phyloP scores from a whole-genome alignment of 2,113 vertebrate species.

The Tenebrosternarchus preto region DNA sequence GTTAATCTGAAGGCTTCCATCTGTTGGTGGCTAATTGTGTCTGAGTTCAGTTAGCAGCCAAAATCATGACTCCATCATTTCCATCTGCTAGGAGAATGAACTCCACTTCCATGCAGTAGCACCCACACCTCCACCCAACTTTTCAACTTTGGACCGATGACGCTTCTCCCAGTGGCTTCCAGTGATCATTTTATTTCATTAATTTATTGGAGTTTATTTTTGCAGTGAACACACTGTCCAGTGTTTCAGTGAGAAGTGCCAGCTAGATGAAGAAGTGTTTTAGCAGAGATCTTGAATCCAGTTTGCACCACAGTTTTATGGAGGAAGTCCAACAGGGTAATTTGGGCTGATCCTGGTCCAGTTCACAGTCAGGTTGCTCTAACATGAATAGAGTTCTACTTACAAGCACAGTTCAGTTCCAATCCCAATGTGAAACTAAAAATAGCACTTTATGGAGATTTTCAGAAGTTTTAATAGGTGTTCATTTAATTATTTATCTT shows the following conservation, averaged over 20 bases:
- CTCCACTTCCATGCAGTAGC: constrained; percentile 51
- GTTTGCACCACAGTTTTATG: constrained; percentile 47
- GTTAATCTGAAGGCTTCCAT: constrained; percentile 58
- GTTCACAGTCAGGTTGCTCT: constrained; percentile 49
- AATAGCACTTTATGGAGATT: constrained; percentile 38
- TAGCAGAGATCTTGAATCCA: constrained; percentile 37
- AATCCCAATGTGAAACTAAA: constrained; percentile 7
- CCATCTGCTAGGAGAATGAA: constrained; percentile 62
- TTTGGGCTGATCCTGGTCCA: constrained; percentile 60
- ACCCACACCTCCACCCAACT: constrained; percentile 38
- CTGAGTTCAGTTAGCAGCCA: constrained; percentile 61
- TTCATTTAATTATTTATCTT: constrained; percentile 14
- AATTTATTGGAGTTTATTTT: constrained; percentile 56
- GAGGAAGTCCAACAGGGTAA: constrained; percentile 60
- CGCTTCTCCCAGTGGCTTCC: constrained; percentile 62
- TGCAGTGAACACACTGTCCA: too few species aligned
- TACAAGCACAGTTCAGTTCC: constrained; percentile 46
- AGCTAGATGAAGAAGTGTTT: constrained; percentile 61
- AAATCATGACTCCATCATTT: constrained; percentile 68
- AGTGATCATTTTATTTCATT: constrained; percentile 64
- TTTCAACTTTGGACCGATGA: constrained; percentile 68
- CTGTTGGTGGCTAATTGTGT: constrained; percentile 64
- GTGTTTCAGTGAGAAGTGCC: constrained; percentile 53
- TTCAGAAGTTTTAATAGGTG: constrained; percentile 38
- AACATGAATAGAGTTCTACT: too few species aligned